Evolutionary conservation across 2,888 invertebrate species (phyloP).

Genomic region (Hypomecis atomaria): DNA sequence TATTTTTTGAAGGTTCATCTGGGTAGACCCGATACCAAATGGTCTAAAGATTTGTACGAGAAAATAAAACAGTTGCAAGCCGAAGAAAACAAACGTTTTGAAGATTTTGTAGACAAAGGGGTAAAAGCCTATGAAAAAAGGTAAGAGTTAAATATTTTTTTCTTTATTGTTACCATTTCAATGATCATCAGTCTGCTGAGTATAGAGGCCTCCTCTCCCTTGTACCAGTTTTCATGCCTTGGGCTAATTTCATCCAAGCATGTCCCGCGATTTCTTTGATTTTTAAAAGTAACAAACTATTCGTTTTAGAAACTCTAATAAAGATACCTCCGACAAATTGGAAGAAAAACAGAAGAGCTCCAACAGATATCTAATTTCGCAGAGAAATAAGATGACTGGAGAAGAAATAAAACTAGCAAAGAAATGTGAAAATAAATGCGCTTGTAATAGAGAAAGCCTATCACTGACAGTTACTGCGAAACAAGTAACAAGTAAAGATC

Average conservation of each 20-base stretch:
- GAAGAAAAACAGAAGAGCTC: conserved; percentile 27
- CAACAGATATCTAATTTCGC: conserved; percentile 11
- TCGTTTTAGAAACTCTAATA: conserved; percentile 25
- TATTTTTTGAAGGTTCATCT: conserved; percentile 47
- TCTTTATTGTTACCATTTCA: not conserved
- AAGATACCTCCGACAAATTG: conserved; percentile 18
- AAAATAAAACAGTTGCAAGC: conserved; percentile 49
- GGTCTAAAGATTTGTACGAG: conserved; percentile 47
- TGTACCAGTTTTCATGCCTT: too few species aligned
- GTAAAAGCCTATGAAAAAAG: conserved; percentile 43
- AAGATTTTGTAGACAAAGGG: conserved; percentile 56
- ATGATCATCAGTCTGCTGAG: too few species aligned
- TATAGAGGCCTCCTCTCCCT: too few species aligned
- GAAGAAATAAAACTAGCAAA: conserved; percentile 18
- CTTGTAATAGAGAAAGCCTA: conserved; percentile 32
- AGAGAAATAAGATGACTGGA: conserved; percentile 28
- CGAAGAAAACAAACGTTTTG: conserved; percentile 49
- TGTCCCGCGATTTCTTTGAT: too few species aligned
- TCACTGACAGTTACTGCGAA: conserved; percentile 22
- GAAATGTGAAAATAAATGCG: conserved; percentile 30
- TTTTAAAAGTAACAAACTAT: not conserved
- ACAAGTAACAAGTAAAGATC: conserved; percentile 6
- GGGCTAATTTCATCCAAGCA: too few species aligned
- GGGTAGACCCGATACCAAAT: conserved; percentile 42
- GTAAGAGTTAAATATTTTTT: conserved; percentile 39